These are phyloP conservation scores for Spilarctia lutea DNA, from an alignment of 2,888 invertebrate species.

Conservation along the genomic window DNA sequence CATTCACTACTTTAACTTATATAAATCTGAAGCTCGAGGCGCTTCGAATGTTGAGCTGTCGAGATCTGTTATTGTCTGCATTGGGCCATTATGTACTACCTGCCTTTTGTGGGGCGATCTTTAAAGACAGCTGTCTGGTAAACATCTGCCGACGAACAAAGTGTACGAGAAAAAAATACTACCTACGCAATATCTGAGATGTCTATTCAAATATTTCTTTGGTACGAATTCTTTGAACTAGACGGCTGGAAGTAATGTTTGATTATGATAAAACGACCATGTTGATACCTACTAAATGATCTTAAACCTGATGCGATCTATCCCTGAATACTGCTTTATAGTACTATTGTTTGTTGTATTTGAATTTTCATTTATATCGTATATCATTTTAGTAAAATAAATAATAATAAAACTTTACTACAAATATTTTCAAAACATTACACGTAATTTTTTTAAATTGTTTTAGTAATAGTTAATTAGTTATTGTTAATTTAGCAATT, in stretches of 20 bases:
- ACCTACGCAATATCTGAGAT: conserved; percentile 46
- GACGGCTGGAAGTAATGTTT: conserved; percentile 8
- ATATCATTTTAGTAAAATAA: not conserved
- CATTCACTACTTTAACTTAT: conserved; percentile 13
- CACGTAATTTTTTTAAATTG: no score
- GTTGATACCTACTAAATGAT: not conserved
- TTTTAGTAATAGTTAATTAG: no score
- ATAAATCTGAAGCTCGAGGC: conserved; percentile 22
- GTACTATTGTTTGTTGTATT: not conserved
- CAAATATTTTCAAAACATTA: no score
- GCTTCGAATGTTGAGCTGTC: conserved; percentile 12
- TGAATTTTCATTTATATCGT: not conserved
- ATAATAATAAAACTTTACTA: not conserved
- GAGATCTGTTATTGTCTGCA: conserved; percentile 37
- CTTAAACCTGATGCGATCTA: not conserved
- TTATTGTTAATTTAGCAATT: no score
- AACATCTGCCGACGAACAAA: conserved; percentile 52
- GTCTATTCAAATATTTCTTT: conserved; percentile 39
- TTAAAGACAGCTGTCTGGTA: conserved; percentile 54
- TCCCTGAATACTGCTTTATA: not conserved
- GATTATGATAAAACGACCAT: not conserved
- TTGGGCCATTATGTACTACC: conserved; percentile 53
- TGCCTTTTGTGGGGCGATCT: conserved; percentile 54
- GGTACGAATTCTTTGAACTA: conserved; percentile 20
- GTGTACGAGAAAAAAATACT: conserved; percentile 49